A percentile compares a stretch with the other conserved stretches of the same genome.
These are phyloP conservation scores for Halesus radiatus DNA, from an alignment of 1,140 invertebrate genomes.

Conservation along the genomic window DNA sequence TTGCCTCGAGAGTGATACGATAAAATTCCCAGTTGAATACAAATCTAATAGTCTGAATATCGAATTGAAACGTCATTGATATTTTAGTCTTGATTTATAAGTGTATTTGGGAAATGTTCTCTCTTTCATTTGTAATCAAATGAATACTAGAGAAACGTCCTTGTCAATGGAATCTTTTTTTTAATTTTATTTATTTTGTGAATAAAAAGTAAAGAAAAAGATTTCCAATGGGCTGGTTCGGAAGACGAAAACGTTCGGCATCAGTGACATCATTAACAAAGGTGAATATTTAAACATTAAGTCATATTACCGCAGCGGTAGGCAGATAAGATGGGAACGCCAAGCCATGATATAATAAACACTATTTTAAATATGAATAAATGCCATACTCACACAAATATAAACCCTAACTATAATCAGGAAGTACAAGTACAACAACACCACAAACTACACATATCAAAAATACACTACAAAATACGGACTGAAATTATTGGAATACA, in stretches of 20 bases:
- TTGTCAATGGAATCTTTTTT: background rate
- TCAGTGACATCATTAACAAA: constrained; percentile 21
- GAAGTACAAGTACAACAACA: no score
- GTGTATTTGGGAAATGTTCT: constrained; percentile 1
- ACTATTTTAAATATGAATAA: no score
- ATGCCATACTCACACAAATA: no score
- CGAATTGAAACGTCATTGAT: background rate
- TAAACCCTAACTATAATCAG: no score
- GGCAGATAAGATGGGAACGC: no score
- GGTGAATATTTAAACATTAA: background rate
- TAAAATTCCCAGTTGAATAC: no score
- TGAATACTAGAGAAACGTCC: constrained; percentile 5
- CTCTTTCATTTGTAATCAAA: constrained; percentile 14
- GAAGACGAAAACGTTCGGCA: constrained; percentile 23
- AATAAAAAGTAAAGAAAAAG: background rate
- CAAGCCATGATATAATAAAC: no score
- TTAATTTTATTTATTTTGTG: constrained; percentile 5
- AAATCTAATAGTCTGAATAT: no score
- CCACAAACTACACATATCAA: no score
- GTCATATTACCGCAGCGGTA: no score
- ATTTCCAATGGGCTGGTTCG: constrained; percentile 16
- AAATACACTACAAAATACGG: no score
- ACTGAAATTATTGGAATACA: no score
- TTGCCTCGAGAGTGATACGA: background rate
- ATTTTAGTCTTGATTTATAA: background rate